Evolutionary conservation across 2,888 invertebrate genomes (phyloP).

Genomic region (Apamea monoglypha): DNA sequence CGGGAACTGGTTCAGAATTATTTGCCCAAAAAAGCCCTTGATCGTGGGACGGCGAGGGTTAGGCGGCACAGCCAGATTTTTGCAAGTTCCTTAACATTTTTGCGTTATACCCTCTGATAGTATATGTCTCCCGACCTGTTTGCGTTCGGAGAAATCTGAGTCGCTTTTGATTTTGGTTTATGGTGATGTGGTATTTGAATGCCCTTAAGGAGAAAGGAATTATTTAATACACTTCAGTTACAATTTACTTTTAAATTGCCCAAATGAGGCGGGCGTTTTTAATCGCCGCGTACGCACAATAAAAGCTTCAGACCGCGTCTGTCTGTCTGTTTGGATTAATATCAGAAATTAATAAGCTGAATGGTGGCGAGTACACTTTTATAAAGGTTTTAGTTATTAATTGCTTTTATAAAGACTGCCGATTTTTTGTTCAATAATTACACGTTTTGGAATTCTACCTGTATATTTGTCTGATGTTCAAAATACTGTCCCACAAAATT

Average conservation of each 20-base stretch:
- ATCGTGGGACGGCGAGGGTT: constrained; percentile 70
- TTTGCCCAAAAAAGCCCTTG: constrained; percentile 86
- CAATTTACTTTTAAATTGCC: constrained; percentile 61
- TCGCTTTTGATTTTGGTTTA: constrained; percentile 59
- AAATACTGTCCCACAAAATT: constrained; percentile 15
- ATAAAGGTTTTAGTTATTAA: constrained; percentile 20
- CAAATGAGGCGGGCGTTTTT: constrained; percentile 50
- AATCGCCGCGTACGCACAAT: constrained; percentile 34
- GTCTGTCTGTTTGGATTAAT: constrained; percentile 57
- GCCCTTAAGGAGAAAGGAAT: constrained; percentile 56
- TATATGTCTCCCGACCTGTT: constrained; percentile 54
- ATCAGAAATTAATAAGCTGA: constrained; percentile 41
- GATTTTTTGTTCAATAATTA: constrained; percentile 14
- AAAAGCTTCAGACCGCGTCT: constrained; percentile 28
- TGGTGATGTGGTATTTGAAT: constrained; percentile 60
- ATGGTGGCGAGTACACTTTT: constrained; percentile 6
- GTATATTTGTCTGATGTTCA: neutral
- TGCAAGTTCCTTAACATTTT: constrained; percentile 73
- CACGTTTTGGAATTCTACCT: neutral
- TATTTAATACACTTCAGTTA: constrained; percentile 61
- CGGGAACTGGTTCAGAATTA: constrained; percentile 84
- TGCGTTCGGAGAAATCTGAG: constrained; percentile 48
- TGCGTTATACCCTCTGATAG: constrained; percentile 63
- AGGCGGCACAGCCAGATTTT: constrained; percentile 70
- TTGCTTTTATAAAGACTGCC: constrained; percentile 7